Evolutionary conservation across 2,113 vertebrate genomes (phyloP).

Genomic region (Proteles cristata): DNA sequence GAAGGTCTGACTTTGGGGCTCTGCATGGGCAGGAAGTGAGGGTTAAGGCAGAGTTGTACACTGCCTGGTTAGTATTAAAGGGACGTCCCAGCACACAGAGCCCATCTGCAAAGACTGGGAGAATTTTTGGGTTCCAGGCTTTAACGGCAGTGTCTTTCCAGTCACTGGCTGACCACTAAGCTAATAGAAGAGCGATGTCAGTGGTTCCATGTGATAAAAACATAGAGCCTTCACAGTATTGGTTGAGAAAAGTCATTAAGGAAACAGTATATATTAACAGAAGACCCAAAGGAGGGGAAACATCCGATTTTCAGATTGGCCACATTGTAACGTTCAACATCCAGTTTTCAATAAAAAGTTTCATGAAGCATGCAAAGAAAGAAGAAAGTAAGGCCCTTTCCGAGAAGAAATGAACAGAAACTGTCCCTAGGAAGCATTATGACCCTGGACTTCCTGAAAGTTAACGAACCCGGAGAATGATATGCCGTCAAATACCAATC

Average conservation of each 20-base stretch:
- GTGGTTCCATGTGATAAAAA: background rate
- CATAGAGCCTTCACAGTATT: background rate
- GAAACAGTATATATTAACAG: background rate
- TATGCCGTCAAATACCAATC: background rate
- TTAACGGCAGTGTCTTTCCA: background rate
- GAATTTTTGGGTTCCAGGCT: background rate
- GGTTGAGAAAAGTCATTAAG: background rate
- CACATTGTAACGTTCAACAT: background rate
- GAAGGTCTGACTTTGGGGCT: background rate
- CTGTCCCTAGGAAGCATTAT: background rate
- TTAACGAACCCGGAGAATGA: background rate
- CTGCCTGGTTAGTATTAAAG: background rate
- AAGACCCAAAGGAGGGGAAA: background rate
- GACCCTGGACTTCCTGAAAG: background rate
- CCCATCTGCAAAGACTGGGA: background rate
- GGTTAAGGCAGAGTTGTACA: background rate
- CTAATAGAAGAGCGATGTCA: background rate
- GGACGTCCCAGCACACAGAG: background rate
- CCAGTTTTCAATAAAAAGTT: background rate
- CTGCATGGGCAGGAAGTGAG: background rate
- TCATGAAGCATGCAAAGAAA: background rate
- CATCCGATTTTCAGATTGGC: background rate
- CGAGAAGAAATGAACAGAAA: background rate
- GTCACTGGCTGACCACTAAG: background rate
- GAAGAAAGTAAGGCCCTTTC: background rate